These are phyloP conservation scores for Macquaria ambigua DNA, from an alignment of 2,113 vertebrate species.

Conservation along the genomic window DNA sequence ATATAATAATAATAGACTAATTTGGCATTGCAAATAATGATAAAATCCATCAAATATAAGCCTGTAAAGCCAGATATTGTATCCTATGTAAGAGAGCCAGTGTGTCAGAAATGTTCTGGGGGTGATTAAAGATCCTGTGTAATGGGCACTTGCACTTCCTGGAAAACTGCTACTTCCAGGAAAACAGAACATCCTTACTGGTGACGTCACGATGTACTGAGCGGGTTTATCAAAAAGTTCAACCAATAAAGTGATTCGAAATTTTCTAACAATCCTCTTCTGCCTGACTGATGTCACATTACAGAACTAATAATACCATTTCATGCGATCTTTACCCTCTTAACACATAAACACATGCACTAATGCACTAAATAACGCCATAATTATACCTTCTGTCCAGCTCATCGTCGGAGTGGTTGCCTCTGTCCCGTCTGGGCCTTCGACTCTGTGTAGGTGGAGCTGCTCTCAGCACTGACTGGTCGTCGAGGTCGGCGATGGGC, in stretches of 20 bases:
- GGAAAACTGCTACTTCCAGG: no score
- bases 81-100: no score
- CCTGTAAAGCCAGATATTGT: no score
- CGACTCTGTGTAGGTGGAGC: constrained; percentile 78
- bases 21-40: no score
- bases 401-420: constrained; percentile 77
- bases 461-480: constrained; percentile 83
- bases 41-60: no score
- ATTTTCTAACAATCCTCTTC: background rate
- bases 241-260: background rate
- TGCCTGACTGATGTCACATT: background rate
- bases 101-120: no score
- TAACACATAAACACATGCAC: background rate
- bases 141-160: background rate
- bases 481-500: constrained; percentile 86
- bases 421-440: constrained; percentile 81
- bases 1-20: background rate
- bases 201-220: background rate
- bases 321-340: background rate
- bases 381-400: constrained; percentile 76
- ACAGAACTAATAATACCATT: background rate
- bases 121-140: no score
- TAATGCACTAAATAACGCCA: background rate
- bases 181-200: background rate
- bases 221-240: background rate